These are phyloP conservation scores for Girardia tigrina DNA, from an alignment of 2,888 invertebrate genomes.

Conservation along the genomic window DNA sequence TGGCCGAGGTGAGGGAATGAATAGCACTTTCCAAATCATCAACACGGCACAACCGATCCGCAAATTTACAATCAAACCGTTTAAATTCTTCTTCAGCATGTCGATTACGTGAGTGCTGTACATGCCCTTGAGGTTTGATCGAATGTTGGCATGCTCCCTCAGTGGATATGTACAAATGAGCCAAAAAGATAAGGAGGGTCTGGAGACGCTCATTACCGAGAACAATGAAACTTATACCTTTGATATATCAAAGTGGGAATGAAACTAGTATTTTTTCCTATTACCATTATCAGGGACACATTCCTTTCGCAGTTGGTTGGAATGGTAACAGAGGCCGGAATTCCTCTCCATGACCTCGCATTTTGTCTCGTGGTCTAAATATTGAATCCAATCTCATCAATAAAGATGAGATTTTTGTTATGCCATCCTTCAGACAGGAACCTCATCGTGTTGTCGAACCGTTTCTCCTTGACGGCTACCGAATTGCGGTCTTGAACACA, in stretches of 20 bases:
- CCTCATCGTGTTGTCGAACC: too few species aligned
- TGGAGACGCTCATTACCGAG: constrained; percentile 38
- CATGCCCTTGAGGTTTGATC: constrained; percentile 42
- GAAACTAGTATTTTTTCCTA: constrained; percentile 42
- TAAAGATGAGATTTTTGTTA: too few species aligned
- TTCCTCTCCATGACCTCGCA: too few species aligned
- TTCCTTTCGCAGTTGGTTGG: too few species aligned
- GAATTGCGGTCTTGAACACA: too few species aligned
- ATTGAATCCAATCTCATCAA: too few species aligned
- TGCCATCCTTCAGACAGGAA: too few species aligned
- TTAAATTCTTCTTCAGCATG: constrained; percentile 38
- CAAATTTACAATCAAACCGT: constrained; percentile 30
- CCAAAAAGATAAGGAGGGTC: background rate
- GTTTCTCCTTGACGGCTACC: too few species aligned
- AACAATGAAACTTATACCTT: constrained; percentile 45
- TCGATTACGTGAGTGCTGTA: constrained; percentile 43
- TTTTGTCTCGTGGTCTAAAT: too few species aligned
- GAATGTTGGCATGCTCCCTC: constrained; percentile 42
- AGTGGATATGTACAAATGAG: constrained; percentile 42
- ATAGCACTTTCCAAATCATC: constrained; percentile 27
- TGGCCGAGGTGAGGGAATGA: constrained; percentile 15
- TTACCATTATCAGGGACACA: too few species aligned
- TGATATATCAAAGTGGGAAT: constrained; percentile 44
- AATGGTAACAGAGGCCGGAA: too few species aligned
- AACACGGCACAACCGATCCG: constrained; percentile 12